A percentile compares a stretch with the other conserved stretches of the same genome.
Conservation (phyloP, 1,140 invertebrate genomes). For the Dendroctonus ponderosae region DNA sequence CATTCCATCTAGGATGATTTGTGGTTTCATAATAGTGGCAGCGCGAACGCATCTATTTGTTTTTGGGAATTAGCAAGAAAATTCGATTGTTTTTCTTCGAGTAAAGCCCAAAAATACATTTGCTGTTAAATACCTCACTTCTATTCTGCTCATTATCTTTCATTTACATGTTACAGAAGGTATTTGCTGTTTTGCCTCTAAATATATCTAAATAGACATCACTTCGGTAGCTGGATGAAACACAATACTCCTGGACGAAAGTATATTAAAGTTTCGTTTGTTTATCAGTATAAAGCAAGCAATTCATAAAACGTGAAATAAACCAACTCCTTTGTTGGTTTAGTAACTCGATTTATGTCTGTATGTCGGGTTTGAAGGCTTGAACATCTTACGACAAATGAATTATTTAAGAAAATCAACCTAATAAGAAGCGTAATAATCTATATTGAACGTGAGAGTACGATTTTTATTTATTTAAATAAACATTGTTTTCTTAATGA, state of each 20-base stretch:
- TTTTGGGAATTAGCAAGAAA: no score
- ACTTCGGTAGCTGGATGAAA: slow-evolving; percentile 6
- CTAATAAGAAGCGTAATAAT: no score
- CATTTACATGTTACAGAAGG: no score
- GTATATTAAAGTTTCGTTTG: slow-evolving; percentile 15
- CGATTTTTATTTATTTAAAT: no score
- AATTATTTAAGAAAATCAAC: no score
- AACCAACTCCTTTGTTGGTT: slow-evolving; percentile 19
- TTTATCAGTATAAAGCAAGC: slow-evolving; percentile 14
- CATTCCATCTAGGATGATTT: slow-evolving; percentile 4
- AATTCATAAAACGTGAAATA: slow-evolving; percentile 22
- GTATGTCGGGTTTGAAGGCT: slow-evolving; percentile 2
- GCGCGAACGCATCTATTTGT: no score
- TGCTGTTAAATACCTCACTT: no score
- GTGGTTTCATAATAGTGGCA: slow-evolving; percentile 1
- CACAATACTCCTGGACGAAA: slow-evolving; percentile 18
- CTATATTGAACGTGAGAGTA: no score
- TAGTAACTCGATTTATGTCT: slow-evolving; percentile 17
- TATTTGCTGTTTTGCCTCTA: not conserved
- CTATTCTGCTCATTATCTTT: not conserved
- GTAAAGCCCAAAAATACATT: no score
- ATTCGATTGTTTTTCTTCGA: no score
- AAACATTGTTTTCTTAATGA: no score
- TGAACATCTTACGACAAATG: no score
- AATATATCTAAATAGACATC: slow-evolving; percentile 21